A percentile compares a stretch with the other conserved stretches of the same genome.
These are phyloP conservation scores for Stenolophus ochropezus DNA, from an alignment of 2,888 invertebrate species.

Conservation along the genomic window DNA sequence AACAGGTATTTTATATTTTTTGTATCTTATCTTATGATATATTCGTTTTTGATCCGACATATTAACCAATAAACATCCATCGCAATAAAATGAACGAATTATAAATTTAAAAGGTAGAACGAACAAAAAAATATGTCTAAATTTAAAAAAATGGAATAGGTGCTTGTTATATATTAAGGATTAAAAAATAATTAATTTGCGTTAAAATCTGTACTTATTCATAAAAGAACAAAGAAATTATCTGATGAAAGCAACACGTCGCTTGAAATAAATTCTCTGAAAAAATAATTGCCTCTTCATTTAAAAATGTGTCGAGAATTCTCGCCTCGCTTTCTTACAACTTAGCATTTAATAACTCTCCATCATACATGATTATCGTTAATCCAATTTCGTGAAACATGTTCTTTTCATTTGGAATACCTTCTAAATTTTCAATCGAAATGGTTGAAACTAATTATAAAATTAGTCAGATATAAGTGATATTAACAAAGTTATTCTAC, in stretches of 20 bases:
- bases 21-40: too few species aligned
- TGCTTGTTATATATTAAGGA: background rate
- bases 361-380: slow-evolving; percentile 24
- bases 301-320: background rate
- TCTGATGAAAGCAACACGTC: background rate
- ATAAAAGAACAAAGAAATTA: background rate
- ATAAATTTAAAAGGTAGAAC: background rate
- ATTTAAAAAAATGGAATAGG: background rate
- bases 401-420: too few species aligned
- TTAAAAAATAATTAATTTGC: background rate
- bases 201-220: background rate
- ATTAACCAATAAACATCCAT: too few species aligned
- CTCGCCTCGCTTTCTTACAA: background rate
- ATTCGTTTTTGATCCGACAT: too few species aligned
- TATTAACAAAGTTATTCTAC: too few species aligned
- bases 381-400: slow-evolving; percentile 8
- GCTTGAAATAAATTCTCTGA: background rate
- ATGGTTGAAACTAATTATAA: too few species aligned
- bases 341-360: background rate
- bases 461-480: too few species aligned
- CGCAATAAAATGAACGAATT: too few species aligned
- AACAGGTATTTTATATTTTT: too few species aligned
- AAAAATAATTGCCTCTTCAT: background rate
- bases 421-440: too few species aligned
- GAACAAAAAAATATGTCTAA: background rate